Evolutionary conservation across 64 coral and sea anemone genomes (phyloP).

Genomic region (Trachythela sp.): DNA sequence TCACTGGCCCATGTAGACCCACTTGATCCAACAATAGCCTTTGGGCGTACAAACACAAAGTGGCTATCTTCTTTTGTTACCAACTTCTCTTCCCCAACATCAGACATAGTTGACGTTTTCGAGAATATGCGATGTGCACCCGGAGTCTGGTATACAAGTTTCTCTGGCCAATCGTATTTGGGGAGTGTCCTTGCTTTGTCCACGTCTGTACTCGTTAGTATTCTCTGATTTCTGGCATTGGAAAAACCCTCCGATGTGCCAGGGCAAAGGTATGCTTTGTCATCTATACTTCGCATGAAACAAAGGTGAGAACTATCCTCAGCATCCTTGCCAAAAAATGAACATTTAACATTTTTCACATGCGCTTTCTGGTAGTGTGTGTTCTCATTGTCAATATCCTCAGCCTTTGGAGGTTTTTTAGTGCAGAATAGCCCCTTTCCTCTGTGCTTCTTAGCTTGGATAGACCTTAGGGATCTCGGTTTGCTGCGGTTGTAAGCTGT

Average conservation of each 20-base stretch:
- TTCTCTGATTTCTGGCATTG: not conserved
- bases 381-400: conserved; percentile 57
- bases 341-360: conserved; percentile 39
- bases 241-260: not conserved
- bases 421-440: conserved; percentile 64
- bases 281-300: conserved; percentile 4
- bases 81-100: conserved; percentile 25
- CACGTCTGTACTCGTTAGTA: not conserved
- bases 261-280: not conserved
- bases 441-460: conserved; percentile 29
- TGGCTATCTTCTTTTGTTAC: conserved; percentile 45
- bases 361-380: conserved; percentile 61
- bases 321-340: not conserved
- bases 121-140: conserved; percentile 24
- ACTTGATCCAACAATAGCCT: conserved; percentile 45
- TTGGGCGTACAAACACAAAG: conserved; percentile 42
- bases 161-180: conserved; percentile 16
- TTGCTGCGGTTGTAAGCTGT: conserved; percentile 45
- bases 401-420: conserved; percentile 63
- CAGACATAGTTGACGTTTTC: not conserved
- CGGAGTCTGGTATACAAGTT: conserved; percentile 48
- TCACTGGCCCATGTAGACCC: conserved; percentile 49
- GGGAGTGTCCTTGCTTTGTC: not conserved
- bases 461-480: conserved; percentile 18
- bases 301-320: not conserved